These are phyloP conservation scores for Dynastes maya DNA, from an alignment of 2,888 invertebrate species.

Conservation along the genomic window DNA sequence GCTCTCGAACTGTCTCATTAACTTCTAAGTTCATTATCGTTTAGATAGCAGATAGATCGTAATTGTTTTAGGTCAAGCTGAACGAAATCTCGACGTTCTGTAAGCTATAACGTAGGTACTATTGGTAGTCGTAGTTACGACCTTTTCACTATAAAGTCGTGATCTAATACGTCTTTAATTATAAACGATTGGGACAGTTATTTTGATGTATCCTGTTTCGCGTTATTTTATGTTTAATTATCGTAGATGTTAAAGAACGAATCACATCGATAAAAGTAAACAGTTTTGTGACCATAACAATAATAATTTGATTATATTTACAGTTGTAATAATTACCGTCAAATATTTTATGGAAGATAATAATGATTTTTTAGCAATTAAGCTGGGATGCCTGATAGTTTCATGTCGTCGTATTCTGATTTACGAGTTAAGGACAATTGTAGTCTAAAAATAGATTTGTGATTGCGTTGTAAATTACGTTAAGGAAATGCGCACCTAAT, in stretches of 20 bases:
- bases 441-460: neutral
- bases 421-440: neutral
- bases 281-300: conserved; percentile 12
- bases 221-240: conserved; percentile 22
- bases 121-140: neutral
- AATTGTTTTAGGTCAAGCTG: conserved; percentile 19
- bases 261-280: conserved; percentile 14
- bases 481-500: neutral
- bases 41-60: conserved; percentile 15
- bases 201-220: conserved; percentile 35
- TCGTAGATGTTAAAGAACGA: neutral
- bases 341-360: conserved; percentile 19
- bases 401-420: neutral
- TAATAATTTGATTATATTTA: conserved; percentile 37
- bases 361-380: conserved; percentile 4
- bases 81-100: neutral
- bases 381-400: neutral
- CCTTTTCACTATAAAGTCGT: neutral
- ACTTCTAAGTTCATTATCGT: conserved; percentile 29
- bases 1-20: neutral
- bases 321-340: conserved; percentile 24
- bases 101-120: neutral
- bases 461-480: too few relatives aligned
- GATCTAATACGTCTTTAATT: conserved; percentile 18
- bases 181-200: conserved; percentile 32